Conservation (phyloP, 53 echinoderm and acorn worm species). For the Antedon mediterranea region DNA sequence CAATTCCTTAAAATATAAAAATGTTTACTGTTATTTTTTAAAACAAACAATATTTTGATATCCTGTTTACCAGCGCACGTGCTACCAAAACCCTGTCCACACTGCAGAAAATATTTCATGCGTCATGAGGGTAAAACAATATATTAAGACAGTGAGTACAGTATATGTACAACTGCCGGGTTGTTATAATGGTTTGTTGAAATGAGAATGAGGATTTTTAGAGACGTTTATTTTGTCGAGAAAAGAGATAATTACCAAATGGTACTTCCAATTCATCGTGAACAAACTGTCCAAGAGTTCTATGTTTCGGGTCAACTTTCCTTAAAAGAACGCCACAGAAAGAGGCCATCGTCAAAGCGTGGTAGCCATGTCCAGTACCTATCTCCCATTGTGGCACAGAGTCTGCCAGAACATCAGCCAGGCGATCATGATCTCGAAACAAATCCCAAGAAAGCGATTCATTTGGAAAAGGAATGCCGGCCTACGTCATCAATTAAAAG, state of each 20-base stretch:
- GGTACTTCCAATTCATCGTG: conserved; percentile 26
- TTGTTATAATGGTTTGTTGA: too few species aligned
- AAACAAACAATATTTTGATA: too few species aligned
- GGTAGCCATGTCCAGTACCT: conserved; percentile 67
- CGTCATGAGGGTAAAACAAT: too few species aligned
- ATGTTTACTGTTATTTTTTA: neutral
- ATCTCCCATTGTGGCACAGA: conserved; percentile 48
- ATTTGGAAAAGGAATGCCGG: conserved; percentile 27
- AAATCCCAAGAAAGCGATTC: conserved; percentile 18
- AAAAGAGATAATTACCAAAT: neutral
- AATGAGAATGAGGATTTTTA: too few species aligned
- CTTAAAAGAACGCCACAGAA: conserved; percentile 35
- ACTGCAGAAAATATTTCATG: too few species aligned
- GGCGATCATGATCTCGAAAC: conserved; percentile 5
- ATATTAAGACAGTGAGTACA: too few species aligned
- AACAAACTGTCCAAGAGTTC: conserved; percentile 67
- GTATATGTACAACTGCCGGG: too few species aligned
- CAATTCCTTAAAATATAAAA: neutral
- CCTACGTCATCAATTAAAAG: conserved; percentile 13
- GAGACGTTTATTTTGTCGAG: too few species aligned
- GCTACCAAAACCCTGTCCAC: too few species aligned
- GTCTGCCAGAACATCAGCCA: conserved; percentile 30
- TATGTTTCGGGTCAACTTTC: conserved; percentile 47
- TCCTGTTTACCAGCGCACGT: too few species aligned
- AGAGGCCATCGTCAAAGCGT: conserved; percentile 36